Evolutionary conservation across 2,113 vertebrate genomes (phyloP).

Genomic region (Hippopotamus amphibius): DNA sequence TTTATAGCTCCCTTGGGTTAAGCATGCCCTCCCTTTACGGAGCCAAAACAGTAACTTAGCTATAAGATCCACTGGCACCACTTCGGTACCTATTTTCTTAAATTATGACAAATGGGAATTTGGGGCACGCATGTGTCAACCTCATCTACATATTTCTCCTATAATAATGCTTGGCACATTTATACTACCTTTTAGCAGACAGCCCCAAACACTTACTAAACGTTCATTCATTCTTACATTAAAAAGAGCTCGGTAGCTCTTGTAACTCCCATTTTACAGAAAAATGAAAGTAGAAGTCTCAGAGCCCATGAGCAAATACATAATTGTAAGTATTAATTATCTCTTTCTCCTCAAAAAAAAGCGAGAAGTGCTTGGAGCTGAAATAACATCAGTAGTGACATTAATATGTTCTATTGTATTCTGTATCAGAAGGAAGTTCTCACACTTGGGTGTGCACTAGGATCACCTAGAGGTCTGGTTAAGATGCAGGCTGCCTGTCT

Average conservation of each 20-base stretch:
- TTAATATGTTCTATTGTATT: not conserved
- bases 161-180: conserved; percentile 36
- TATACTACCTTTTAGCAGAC: not conserved
- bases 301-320: not conserved
- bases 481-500: not conserved
- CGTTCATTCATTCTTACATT: conserved; percentile 40
- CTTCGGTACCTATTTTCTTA: conserved; percentile 75
- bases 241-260: conserved; percentile 20
- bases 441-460: not conserved
- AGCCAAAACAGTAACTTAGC: conserved; percentile 68
- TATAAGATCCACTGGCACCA: conserved; percentile 57
- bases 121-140: conserved; percentile 35
- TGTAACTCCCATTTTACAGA: not conserved
- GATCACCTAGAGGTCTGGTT: not conserved
- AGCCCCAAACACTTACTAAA: conserved; percentile 47
- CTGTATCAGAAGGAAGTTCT: not conserved
- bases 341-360: not conserved
- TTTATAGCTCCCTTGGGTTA: conserved; percentile 67
- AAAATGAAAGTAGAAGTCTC: not conserved
- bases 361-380: not conserved
- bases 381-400: not conserved
- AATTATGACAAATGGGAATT: conserved; percentile 72
- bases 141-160: conserved; percentile 56
- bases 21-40: not conserved
- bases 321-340: not conserved